Base-by-base conservation (phyloP, 2,797 vertebrate species). In the Gallinago stenura region DNA sequence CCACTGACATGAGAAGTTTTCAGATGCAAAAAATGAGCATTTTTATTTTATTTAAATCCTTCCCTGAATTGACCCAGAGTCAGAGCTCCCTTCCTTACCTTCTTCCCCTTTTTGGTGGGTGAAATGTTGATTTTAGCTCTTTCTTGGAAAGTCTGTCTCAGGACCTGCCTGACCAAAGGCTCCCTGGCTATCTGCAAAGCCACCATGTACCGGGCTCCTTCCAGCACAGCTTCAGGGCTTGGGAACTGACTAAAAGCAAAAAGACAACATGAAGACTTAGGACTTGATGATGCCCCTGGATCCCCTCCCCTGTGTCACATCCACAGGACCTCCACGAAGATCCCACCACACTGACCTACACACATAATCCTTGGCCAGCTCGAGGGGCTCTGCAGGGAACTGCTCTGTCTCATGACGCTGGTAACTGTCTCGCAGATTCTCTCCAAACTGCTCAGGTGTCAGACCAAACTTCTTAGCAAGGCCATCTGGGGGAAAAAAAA, bases 131-230 rank as follows among this genome's bases (percentile, higher is more conserved):
- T 98, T 97, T 99, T 99, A 73, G 99, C 99, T 97, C 99, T 98
- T 91, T 99, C 99, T 96, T 99, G 99, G 96, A 99, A 99, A 53
- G 99, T 99, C 83, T 99, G 99, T 45, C 99, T 98, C 82, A 99
- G 98, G 66, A 99, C 99, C 71, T 99, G 99, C 51, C 99, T 98
- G 92, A 99, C 99, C 84, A 99, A 97, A 51, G 99, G 99, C 85
- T 99, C 99, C 35, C 99, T 98, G 77, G 99, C 99, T 28, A 99
- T 99, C 97, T 99, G 99, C 98, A 99, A 98, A 87, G 99, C 99
- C 91, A 99, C 99, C 99, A 99, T 99, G 97, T 99, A 99, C 51
- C 99, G 98, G 31, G 99, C 99, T 80, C 99, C 99, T 92, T 99
- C 99, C 87, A 99, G 98, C 91, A 99, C 99, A 0, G 98, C 98